phyloP scores from a whole-genome alignment of 2,797 vertebrate genomes.

The Ctenopoma kingsleyae region DNA sequence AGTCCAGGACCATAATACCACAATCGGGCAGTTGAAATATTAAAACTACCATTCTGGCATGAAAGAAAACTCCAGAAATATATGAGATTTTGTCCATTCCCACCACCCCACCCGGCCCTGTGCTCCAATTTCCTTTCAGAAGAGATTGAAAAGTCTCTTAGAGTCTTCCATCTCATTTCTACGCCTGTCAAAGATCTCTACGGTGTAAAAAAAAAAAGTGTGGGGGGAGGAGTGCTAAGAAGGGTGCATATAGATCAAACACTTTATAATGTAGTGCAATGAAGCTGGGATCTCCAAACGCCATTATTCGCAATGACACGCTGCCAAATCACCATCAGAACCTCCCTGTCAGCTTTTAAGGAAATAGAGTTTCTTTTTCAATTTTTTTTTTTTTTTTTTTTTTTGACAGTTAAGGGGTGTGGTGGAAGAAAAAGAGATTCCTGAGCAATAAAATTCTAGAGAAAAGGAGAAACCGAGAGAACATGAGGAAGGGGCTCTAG shows the following conservation, averaged over 20 bases:
- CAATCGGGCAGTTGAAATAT: constrained; percentile 66
- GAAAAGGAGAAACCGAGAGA: constrained; percentile 37
- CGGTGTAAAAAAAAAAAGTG: constrained; percentile 49
- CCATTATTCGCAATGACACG: constrained; percentile 79
- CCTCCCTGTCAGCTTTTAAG: constrained; percentile 77
- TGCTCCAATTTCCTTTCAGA: constrained; percentile 76
- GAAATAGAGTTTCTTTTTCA: constrained; percentile 58
- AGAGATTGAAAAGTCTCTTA: constrained; percentile 79
- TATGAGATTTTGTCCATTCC: constrained; percentile 68
- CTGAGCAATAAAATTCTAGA: constrained; percentile 48
- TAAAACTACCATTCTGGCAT: constrained; percentile 59
- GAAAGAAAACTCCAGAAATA: constrained; percentile 63
- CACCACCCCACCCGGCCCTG: constrained; percentile 52
- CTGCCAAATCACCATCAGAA: constrained; percentile 77
- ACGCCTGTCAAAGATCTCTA: constrained; percentile 76
- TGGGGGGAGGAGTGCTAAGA: constrained; percentile 45
- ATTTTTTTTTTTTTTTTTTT: constrained; percentile 47
- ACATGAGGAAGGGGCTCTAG: constrained; percentile 47
- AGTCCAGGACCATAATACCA: constrained; percentile 60
- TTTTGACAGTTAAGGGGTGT: constrained; percentile 64
- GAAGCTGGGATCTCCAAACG: constrained; percentile 71
- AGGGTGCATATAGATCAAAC: constrained; percentile 77
- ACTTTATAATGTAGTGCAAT: constrained; percentile 79
- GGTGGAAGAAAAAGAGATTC: constrained; percentile 39
- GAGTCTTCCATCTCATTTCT: constrained; percentile 75